Base-by-base conservation (phyloP, 2,888 invertebrate species). In the Zelleria hepariella region DNA sequence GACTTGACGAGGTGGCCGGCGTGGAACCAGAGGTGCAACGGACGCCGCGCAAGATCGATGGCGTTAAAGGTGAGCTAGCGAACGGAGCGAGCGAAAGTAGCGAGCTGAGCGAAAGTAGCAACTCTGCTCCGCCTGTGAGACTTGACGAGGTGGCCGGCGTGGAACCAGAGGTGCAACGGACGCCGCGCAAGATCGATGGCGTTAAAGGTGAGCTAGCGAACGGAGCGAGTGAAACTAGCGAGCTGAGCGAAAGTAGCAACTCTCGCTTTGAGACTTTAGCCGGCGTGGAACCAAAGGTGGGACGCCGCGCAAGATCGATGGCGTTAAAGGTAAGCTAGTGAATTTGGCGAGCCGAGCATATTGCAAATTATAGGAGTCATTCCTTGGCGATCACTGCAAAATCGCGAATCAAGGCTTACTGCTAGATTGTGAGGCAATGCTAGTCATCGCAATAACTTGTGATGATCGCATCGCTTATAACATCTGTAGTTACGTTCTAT, bases 1-100 rank as follows among this genome's bases (percentile, higher is more conserved):
- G 72, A 51, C 59, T 72, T 42, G 76, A 77, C 59, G 69, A 72
- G 23, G 70, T 90, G 21, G 84, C 88, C 0, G 91, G 90, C 0
- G 89, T 90, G 0, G 90, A 91, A 66, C 90, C 91, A 0, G 90
- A 91, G 65, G 78, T 90, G 26, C 89, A 90, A 66, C 73, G 80
- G 66, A 73, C 80, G 60, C 87, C 90, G 0, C 87, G 87, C 60
- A 90, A 90, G 72, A 84, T 90, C 5, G 86, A 88, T 59, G 89
- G 89, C 0, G 82, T 90, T 60, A 77, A 86, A 77, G 87, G 90
- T 89, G 67, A 58, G 32, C 21, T 2, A 1, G 15, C 32, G 32
- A 42, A 42, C 7, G 2, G 2, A 32, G 32, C 83, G 0, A 87
- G 86, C 59, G 89, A 88, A 63, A 88, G 87, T 64, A 88, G 88